Percentiles rank a stretch among this genome's conserved stretches.
Evolutionary conservation across 2,797 vertebrate species (phyloP).

Genomic region (Xiphophorus birchmanni): DNA sequence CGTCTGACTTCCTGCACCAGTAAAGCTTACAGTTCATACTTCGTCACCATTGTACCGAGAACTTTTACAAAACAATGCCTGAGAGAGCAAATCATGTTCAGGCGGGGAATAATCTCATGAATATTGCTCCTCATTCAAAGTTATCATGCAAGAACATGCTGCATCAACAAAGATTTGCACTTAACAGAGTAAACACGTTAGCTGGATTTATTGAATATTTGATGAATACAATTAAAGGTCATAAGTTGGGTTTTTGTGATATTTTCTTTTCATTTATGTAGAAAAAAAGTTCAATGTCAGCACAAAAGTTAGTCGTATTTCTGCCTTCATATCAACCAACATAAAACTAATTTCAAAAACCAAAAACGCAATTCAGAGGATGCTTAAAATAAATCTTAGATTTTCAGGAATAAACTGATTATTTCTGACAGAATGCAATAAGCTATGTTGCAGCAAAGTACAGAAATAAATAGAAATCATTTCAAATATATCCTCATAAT

Average conservation of each 20-base stretch:
- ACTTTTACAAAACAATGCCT: conserved; percentile 18
- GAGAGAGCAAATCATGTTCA: conserved; percentile 13
- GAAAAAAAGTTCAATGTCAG: not conserved
- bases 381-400: not conserved
- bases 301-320: not conserved
- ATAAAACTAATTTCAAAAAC: not conserved
- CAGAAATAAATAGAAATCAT: not conserved
- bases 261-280: not conserved
- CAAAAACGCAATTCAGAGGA: not conserved
- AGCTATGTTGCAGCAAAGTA: not conserved
- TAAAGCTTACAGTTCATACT: conserved; percentile 38
- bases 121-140: not conserved
- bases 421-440: not conserved
- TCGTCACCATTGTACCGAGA: conserved; percentile 1
- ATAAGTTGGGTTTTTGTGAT: not conserved
- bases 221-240: not conserved
- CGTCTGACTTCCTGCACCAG: conserved; percentile 27
- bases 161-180: not conserved
- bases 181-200: not conserved
- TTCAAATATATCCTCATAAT: not conserved
- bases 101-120: not conserved
- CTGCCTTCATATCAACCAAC: not conserved
- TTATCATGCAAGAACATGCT: not conserved
- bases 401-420: not conserved
- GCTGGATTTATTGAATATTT: not conserved